Evolutionary conservation across 2,888 invertebrate genomes (phyloP).

Genomic region (Drosophila peninsularis): DNA sequence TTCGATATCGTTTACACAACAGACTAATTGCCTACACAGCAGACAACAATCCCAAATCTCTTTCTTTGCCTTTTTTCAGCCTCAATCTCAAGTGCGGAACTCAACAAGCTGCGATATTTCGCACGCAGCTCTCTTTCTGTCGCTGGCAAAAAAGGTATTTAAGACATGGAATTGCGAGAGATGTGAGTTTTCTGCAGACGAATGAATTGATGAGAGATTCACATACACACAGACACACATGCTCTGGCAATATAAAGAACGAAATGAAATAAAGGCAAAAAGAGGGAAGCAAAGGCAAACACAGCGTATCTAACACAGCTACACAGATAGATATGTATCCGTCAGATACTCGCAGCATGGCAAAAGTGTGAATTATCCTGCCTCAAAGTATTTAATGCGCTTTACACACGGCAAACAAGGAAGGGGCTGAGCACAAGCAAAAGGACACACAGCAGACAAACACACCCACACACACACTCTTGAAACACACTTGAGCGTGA

Average conservation of each 20-base stretch:
- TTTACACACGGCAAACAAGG: constrained; percentile 63
- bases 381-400: constrained; percentile 80
- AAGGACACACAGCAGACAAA: constrained; percentile 9
- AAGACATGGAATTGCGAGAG: constrained; percentile 45
- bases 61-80: constrained; percentile 6
- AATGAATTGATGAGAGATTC: constrained; percentile 28
- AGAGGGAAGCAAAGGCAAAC: constrained; percentile 19
- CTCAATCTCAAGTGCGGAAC: constrained; percentile 32
- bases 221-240: constrained; percentile 28
- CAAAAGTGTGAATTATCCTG: constrained; percentile 76
- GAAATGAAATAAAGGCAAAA: constrained; percentile 22
- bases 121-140: constrained; percentile 66
- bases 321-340: constrained; percentile 51
- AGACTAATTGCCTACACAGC: constrained; percentile 31
- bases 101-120: constrained; percentile 77
- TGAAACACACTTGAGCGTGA: constrained; percentile 11
- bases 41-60: not conserved
- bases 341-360: constrained; percentile 50
- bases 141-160: constrained; percentile 55
- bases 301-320: constrained; percentile 60
- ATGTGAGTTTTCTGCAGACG: constrained; percentile 28
- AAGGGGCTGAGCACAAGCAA: constrained; percentile 4
- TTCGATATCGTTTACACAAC: constrained; percentile 48
- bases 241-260: constrained; percentile 6
- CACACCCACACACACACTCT: not conserved